Base-by-base conservation (phyloP, 2,888 invertebrate species). In the Pristionchus maxplancki region DNA sequence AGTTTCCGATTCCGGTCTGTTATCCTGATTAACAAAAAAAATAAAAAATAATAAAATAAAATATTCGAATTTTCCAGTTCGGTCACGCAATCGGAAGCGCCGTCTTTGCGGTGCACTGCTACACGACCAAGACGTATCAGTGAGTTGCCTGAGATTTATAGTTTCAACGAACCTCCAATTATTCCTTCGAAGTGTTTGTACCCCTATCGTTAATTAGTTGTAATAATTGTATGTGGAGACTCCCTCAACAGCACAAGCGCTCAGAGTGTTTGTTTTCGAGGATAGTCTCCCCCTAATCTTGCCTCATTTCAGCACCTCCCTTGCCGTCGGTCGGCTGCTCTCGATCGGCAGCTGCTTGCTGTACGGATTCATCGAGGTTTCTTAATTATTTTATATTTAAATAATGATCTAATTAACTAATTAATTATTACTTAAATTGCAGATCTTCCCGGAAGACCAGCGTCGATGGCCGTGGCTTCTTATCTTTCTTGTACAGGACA, bases 321-420 rank as follows among this genome's bases (percentile, higher is more conserved):
- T 74, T 8, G 31, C 40, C 24, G 71, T 74, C 3, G 71, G 71
- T 9, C 71, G 71, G 1, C 40, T 74, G 34, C 71, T 74, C 24
- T 74, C 71, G 37, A 74, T 74, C 9, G 40, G 24, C 20, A 74
- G 71, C 24, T 74, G 71, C 24, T 40, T 74, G 37, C 40, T 74
- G 24, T 74, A 74, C 31, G 71, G 71, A 20, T 24, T 74, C 37
- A 74, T 74, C 20, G 71, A 74, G 71, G 71, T 74, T 34, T 37
- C 15, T 13, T 37, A 20, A 34, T 24, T 71, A 9, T 8, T 15
- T 71, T 9, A 28, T n/a, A 37, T 37, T 71, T 71, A 20, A 9
- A 15, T 5, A 64, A 64, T 44, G 6, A 44, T 6, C 11, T 44
- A 44, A 64, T 64, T 31, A 64, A 64, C 15, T 64, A 64, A 64